These are phyloP conservation scores for Beroe forskalii DNA, from an alignment of 37 sponge, comb jelly and placozoan species.

Conservation along the genomic window DNA sequence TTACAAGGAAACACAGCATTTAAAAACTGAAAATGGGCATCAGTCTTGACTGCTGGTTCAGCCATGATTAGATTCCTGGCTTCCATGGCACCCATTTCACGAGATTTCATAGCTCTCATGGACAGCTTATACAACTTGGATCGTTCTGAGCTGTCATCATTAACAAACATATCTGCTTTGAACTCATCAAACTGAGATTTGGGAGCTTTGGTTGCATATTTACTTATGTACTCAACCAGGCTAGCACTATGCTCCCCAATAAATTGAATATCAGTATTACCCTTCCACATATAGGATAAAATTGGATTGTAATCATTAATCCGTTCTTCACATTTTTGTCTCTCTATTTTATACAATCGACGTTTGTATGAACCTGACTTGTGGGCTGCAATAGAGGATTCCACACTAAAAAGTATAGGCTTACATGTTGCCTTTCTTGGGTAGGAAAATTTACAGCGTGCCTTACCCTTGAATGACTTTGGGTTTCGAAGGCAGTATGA, in stretches of 20 bases:
- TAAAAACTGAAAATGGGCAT: too few relatives aligned
- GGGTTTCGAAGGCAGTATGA: not conserved
- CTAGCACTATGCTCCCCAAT: not conserved
- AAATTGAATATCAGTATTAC: not conserved
- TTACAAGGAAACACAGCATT: slow-evolving; percentile 8
- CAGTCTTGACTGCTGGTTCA: too few relatives aligned
- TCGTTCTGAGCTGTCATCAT: too few relatives aligned
- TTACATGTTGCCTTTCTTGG: not conserved
- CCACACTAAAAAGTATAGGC: not conserved
- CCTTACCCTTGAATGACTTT: not conserved
- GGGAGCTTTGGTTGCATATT: not conserved
- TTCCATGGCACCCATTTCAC: too few relatives aligned
- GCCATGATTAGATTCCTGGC: too few relatives aligned
- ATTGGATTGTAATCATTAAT: slow-evolving; percentile 16
- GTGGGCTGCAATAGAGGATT: not conserved
- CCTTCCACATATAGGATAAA: not conserved
- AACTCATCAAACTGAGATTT: not conserved
- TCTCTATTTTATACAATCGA: not conserved
- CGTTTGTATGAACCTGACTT: not conserved
- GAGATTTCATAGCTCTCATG: too few relatives aligned
- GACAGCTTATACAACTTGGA: too few relatives aligned
- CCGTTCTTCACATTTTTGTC: not conserved
- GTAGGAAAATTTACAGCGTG: not conserved
- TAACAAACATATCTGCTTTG: too few relatives aligned
- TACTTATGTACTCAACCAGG: not conserved